Evolutionary conservation across 2,797 vertebrate species (phyloP).

Genomic region (Phrynocephalus guinanensis): DNA sequence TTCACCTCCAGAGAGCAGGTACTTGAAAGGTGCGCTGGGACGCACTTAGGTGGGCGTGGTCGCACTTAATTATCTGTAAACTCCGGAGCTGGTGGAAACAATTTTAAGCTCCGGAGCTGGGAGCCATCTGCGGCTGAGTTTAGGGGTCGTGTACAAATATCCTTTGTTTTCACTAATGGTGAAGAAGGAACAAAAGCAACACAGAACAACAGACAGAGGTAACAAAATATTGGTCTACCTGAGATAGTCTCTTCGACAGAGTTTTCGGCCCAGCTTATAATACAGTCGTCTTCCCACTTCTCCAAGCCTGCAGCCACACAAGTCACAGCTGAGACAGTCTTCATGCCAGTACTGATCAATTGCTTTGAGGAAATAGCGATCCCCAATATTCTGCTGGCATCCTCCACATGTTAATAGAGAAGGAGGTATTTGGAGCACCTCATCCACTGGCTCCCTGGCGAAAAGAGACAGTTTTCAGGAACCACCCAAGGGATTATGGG

Average conservation of each 20-base stretch:
- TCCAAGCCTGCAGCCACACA: slow-evolving; percentile 95
- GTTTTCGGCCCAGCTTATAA: slow-evolving; percentile 96
- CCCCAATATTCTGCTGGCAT: slow-evolving; percentile 98
- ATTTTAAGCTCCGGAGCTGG: too few species aligned
- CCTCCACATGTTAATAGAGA: slow-evolving; percentile 95
- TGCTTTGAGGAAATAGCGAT: slow-evolving; percentile 98
- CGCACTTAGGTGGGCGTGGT: too few species aligned
- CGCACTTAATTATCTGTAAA: too few species aligned
- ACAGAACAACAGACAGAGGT: rapidly evolving
- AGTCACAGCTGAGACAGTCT: slow-evolving; percentile 98
- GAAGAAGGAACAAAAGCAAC: not conserved
- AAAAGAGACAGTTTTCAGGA: rapidly evolving
- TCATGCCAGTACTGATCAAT: slow-evolving; percentile 99
- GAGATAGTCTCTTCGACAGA: slow-evolving; percentile 97
- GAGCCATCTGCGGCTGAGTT: too few species aligned
- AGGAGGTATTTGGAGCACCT: slow-evolving; percentile 97
- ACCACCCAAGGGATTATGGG: rapidly evolving
- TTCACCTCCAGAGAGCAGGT: too few species aligned
- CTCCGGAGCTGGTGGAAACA: too few species aligned
- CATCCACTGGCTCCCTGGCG: slow-evolving; percentile 93
- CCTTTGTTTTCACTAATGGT: rapidly evolving
- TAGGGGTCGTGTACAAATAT: too few species aligned
- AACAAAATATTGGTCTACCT: slow-evolving; percentile 79
- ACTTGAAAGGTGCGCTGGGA: too few species aligned
- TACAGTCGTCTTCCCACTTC: slow-evolving; percentile 96